Conservation (phyloP, 2,113 vertebrate species). For the Sinocyclocheilus grahami region DNA sequence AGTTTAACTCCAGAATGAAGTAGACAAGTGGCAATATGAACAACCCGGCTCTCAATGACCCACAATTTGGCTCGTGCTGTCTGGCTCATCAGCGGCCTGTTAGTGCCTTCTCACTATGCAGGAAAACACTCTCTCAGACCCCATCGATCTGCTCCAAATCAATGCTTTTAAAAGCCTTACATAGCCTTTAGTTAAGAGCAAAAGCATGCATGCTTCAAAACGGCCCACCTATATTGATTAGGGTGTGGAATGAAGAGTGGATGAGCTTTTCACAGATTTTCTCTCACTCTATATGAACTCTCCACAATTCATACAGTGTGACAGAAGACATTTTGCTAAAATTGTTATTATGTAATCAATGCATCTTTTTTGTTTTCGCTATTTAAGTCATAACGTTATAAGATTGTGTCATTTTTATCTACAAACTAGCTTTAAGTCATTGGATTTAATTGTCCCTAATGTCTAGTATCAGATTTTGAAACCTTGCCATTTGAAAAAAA, state of each 20-base stretch:
- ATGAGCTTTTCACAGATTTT: neutral
- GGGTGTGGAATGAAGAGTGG: conserved; percentile 54
- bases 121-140: conserved; percentile 74
- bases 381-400: neutral
- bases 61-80: conserved; percentile 4
- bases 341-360: no score
- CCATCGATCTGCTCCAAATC: conserved; percentile 81
- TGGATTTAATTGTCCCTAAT: neutral
- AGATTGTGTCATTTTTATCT: neutral
- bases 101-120: conserved; percentile 77
- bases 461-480: neutral
- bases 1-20: conserved; percentile 5
- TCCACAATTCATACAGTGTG: neutral
- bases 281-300: neutral
- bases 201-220: conserved; percentile 83
- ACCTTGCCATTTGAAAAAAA: neutral
- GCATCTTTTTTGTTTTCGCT: neutral
- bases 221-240: conserved; percentile 81
- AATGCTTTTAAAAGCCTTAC: conserved; percentile 88
- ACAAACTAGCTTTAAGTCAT: neutral
- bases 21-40: conserved; percentile 21
- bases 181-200: conserved; percentile 85
- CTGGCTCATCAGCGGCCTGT: conserved; percentile 68
- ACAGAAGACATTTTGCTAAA: no score
- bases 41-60: neutral